Conservation (phyloP, 2,113 vertebrate genomes). For the Tragelaphus scriptus region DNA sequence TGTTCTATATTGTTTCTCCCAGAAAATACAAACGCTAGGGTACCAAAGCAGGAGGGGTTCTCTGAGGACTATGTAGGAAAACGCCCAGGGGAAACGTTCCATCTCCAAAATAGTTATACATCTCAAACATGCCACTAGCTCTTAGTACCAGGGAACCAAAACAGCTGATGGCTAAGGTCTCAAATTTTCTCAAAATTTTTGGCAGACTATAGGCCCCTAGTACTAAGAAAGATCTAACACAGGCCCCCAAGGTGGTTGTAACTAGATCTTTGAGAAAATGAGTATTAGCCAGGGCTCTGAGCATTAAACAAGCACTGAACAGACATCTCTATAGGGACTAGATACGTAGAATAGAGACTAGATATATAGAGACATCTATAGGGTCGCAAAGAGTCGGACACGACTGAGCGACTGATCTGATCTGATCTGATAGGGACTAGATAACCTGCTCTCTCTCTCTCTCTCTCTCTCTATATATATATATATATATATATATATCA, state of each 20-base stretch:
- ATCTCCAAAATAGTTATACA: neutral
- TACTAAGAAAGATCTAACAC: neutral
- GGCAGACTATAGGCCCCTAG: neutral
- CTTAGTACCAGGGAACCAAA: neutral
- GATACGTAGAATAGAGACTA: neutral
- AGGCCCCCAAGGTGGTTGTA: neutral
- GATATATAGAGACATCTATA: neutral
- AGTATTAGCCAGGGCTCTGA: neutral
- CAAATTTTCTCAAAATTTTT: neutral
- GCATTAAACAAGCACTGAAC: neutral
- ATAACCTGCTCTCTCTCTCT: no score
- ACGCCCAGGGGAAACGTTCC: neutral
- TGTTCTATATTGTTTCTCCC: neutral
- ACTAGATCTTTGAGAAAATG: neutral
- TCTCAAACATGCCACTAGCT: neutral
- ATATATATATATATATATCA: neutral
- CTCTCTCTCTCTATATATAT: neutral
- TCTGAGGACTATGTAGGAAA: neutral
- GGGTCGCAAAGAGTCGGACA: no score
- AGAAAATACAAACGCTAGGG: neutral
- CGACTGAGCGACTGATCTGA: no score
- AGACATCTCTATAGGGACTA: neutral
- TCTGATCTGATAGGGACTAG: no score
- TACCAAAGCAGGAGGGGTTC: neutral
- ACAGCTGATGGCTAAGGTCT: neutral